phyloP scores from a whole-genome alignment of 2,113 vertebrate species.

The Synodontis membranacea region DNA sequence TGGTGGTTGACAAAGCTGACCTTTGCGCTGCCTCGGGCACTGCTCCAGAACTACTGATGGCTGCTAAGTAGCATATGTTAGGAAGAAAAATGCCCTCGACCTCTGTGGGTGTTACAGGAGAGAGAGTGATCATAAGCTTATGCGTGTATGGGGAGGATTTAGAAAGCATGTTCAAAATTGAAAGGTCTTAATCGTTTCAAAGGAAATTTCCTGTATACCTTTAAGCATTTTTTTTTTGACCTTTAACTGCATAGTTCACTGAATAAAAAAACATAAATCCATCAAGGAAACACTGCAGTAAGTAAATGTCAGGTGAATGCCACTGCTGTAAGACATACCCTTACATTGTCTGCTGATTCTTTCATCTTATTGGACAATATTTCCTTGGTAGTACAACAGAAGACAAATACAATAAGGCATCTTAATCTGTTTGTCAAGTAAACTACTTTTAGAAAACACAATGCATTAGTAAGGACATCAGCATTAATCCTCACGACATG shows the following conservation, averaged over 20 bases:
- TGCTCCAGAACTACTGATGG: constrained; percentile 33
- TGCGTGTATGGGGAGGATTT: not conserved
- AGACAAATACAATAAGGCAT: not conserved
- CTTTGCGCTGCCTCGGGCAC: constrained; percentile 38
- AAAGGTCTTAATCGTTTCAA: not conserved
- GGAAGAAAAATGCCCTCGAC: constrained; percentile 47
- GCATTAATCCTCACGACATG: not conserved
- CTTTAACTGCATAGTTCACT: constrained; percentile 72
- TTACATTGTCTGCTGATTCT: constrained; percentile 5
- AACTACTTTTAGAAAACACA: not conserved
- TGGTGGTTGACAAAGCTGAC: constrained; percentile 48
- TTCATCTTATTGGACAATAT: constrained; percentile 46
- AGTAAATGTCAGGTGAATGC: constrained; percentile 48
- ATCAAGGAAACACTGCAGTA: constrained; percentile 3
- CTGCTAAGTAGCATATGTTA: constrained; percentile 54
- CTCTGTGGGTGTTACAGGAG: constrained; percentile 33
- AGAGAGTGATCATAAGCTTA: constrained; percentile 38
- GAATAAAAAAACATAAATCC: constrained; percentile 55
- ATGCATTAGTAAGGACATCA: not conserved
- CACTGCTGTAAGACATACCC: constrained; percentile 28
- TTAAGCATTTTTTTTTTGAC: constrained; percentile 62
- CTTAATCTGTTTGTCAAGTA: not conserved
- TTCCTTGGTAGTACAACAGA: constrained; percentile 49
- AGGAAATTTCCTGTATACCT: constrained; percentile 11
- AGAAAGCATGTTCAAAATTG: not conserved